These are phyloP conservation scores for Pampusana beccarii DNA, from an alignment of 2,113 vertebrate genomes.

Conservation along the genomic window DNA sequence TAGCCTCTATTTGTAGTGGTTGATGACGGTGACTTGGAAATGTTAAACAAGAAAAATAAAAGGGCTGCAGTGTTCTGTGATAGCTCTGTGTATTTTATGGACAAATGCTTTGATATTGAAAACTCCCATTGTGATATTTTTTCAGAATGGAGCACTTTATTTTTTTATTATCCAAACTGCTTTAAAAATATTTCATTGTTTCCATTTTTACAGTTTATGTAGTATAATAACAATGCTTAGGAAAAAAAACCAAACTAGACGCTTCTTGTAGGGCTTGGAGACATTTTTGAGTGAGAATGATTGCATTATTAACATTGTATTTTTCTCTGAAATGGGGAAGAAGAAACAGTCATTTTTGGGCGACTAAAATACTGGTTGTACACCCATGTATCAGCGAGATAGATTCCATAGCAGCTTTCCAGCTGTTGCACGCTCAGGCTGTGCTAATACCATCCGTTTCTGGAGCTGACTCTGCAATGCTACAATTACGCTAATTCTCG, in stretches of 20 bases:
- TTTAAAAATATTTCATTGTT: slow-evolving; percentile 17
- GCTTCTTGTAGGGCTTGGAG: not conserved
- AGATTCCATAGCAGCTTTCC: not conserved
- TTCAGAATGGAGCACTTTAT: slow-evolving; percentile 2
- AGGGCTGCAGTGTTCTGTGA: not conserved
- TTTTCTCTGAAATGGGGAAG: not conserved
- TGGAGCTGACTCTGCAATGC: not conserved
- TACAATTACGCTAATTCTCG: not conserved
- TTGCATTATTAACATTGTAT: not conserved
- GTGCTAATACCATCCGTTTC: not conserved
- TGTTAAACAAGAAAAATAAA: slow-evolving; percentile 44
- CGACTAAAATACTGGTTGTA: not conserved
- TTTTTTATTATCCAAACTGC: slow-evolving; percentile 23
- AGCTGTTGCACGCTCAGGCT: not conserved
- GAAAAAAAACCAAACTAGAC: not conserved
- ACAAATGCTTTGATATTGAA: slow-evolving; percentile 25
- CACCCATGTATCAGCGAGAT: not conserved
- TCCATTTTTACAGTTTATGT: not conserved
- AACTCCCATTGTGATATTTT: not conserved
- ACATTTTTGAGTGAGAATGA: not conserved
- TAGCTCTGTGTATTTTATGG: slow-evolving; percentile 11
- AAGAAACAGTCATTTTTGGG: not conserved
- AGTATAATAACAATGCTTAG: not conserved
- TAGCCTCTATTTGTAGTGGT: slow-evolving; percentile 18
- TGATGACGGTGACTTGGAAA: slow-evolving; percentile 44